Percentiles rank a stretch among this genome's conserved stretches.
Conservation (phyloP, 2,888 invertebrate species). For the Drosophila nigritarsus region DNA sequence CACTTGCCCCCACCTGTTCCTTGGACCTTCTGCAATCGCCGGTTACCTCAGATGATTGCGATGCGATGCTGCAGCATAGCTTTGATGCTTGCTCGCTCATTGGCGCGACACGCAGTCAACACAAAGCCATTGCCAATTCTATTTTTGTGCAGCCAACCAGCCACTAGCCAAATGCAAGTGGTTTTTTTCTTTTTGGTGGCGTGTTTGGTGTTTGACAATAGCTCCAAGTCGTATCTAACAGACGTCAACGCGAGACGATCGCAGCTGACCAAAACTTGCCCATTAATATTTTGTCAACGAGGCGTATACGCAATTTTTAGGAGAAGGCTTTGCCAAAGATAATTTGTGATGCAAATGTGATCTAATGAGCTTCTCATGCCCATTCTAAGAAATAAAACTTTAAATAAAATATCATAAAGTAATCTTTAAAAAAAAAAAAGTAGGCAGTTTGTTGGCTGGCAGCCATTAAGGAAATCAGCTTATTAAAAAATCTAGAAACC, state of each 20-base stretch:
- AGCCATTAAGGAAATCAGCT: not conserved
- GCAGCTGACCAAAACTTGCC: slow-evolving; percentile 47
- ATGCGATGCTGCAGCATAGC: slow-evolving; percentile 45
- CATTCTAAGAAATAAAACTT: no score
- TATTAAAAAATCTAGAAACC: not conserved
- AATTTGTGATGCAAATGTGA: not conserved
- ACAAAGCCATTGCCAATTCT: slow-evolving; percentile 79
- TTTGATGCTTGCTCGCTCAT: slow-evolving; percentile 44
- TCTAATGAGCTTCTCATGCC: not conserved
- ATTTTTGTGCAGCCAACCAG: slow-evolving; percentile 54
- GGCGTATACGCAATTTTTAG: slow-evolving; percentile 56
- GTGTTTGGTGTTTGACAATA: slow-evolving; percentile 27
- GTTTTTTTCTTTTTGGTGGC: slow-evolving; percentile 38
- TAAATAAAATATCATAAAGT: not conserved
- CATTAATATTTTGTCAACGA: slow-evolving; percentile 55
- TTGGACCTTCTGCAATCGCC: slow-evolving; percentile 6
- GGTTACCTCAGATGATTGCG: slow-evolving; percentile 32
- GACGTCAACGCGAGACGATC: slow-evolving; percentile 25
- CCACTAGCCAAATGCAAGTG: slow-evolving; percentile 67
- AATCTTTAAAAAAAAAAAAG: not conserved
- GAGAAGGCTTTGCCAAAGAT: slow-evolving; percentile 36
- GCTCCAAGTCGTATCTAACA: slow-evolving; percentile 43
- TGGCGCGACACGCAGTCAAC: slow-evolving; percentile 77
- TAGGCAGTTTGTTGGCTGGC: not conserved
- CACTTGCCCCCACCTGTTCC: not conserved